These are phyloP conservation scores for Oostethus manadensis DNA, from an alignment of 2,113 vertebrate species.

Conservation along the genomic window DNA sequence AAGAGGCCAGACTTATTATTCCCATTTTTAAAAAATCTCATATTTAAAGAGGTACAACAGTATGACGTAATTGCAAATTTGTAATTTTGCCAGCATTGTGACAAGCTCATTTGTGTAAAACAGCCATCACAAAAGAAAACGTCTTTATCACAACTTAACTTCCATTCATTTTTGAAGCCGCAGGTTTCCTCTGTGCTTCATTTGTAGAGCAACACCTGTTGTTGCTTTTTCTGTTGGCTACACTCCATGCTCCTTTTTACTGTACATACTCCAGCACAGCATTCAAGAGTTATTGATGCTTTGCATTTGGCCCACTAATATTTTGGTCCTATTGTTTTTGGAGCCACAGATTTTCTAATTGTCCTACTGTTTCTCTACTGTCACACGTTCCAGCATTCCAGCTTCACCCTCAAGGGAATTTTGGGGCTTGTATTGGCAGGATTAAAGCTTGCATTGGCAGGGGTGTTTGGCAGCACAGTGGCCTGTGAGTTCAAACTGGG, in stretches of 20 bases:
- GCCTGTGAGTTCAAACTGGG: conserved; percentile 31
- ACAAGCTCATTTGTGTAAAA: too few species aligned
- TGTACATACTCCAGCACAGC: conserved; percentile 4
- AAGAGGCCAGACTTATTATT: too few species aligned
- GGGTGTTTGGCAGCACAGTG: conserved; percentile 15
- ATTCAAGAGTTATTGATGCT: conserved; percentile 17
- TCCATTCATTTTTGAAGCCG: background rate
- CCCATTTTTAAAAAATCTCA: too few species aligned
- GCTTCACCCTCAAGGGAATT: conserved; percentile 41
- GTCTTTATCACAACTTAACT: background rate
- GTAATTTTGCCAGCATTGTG: too few species aligned
- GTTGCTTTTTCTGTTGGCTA: background rate
- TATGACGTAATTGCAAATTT: too few species aligned
- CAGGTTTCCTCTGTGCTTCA: background rate
- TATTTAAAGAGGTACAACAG: too few species aligned
- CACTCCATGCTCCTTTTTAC: conserved; percentile 13
- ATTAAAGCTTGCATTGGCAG: conserved; percentile 41
- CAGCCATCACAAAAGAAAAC: too few species aligned
- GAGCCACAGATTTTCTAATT: conserved; percentile 32
- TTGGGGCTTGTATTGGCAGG: conserved; percentile 39
- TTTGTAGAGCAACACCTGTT: conserved; percentile 9
- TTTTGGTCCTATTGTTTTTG: conserved; percentile 37
- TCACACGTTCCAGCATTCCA: conserved; percentile 32
- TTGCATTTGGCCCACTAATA: conserved; percentile 21
- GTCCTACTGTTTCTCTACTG: conserved; percentile 40